Base-by-base conservation (phyloP, 1,140 invertebrate species). In the Pseudomyrmex flavicornis region DNA sequence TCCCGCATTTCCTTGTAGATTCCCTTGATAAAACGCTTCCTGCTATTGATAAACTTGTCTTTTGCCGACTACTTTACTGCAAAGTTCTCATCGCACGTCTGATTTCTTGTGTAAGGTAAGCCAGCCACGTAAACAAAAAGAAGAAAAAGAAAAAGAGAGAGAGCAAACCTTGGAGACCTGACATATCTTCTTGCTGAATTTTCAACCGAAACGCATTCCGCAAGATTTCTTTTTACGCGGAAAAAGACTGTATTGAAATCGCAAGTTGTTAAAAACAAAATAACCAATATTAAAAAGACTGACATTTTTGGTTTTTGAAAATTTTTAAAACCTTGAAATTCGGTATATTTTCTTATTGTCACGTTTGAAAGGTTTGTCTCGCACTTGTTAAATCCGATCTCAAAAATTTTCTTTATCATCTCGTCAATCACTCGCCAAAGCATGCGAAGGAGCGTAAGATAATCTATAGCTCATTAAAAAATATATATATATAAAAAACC, bases 391-490 rank as follows among this genome's bases (percentile, higher is more conserved):
- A 63, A 82, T 22, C 52, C 66, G 82, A 44, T 59, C 50, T 74
- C 22, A 20, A 59, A 44, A 35, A 20, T 52, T 59, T 22, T 20
- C 66, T 17, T 8, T 52, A 54, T 72, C 13, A 54, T 72, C 13
- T 48, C 63, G 54, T 15, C 77, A 20, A 76, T 75, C 26, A 58
- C 58, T 66, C 80, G 74, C 44, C 85, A 56, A 83, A 68, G 70
- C 56, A 65, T 66, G 68, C 12, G 72, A 74, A 56, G 63, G 7
- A 82, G 48, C 20, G 63, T 44, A 50, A 35, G 70, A 26, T 77
- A 35, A 65, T 22, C 50, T 9, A 59, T 68, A 62, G 69, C 58
- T 52, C 35, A 12, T 5, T 12, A 73, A 44, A 17, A 17, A 35
- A 35, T 2, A 26, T 26, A 22, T 22, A 35, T 35, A 35, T 35